These are phyloP conservation scores for Oryctes rhinoceros DNA, from an alignment of 1,140 invertebrate genomes.

Conservation along the genomic window DNA sequence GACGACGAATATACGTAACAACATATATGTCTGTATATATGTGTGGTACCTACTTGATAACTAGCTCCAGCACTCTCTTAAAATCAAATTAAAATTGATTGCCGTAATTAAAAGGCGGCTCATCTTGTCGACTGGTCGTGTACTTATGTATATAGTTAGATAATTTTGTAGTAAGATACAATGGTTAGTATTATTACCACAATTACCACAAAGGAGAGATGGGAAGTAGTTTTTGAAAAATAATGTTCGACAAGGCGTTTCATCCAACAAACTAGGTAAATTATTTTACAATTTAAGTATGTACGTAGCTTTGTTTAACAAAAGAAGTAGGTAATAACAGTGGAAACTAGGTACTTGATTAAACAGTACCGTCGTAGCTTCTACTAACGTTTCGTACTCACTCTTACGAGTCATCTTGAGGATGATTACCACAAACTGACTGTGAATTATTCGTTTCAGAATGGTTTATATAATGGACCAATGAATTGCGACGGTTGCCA, in stretches of 20 bases:
- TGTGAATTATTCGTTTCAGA: no score
- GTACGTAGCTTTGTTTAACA: background rate
- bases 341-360: background rate
- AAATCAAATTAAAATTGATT: conserved; percentile 23
- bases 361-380: no score
- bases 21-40: background rate
- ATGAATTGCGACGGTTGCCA: no score
- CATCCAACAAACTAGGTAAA: background rate
- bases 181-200: no score
- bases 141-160: no score
- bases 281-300: conserved; percentile 1
- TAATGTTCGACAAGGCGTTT: background rate
- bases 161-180: no score
- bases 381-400: no score
- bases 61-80: background rate
- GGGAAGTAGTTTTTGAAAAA: background rate
- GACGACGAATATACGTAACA: background rate
- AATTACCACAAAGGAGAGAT: no score
- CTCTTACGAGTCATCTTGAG: no score
- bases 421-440: no score
- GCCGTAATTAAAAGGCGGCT: conserved; percentile 7
- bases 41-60: background rate
- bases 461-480: no score
- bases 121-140: background rate
- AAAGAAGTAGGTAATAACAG: background rate